Conservation (phyloP, 1,140 invertebrate species). For the Plodia interpunctella region DNA sequence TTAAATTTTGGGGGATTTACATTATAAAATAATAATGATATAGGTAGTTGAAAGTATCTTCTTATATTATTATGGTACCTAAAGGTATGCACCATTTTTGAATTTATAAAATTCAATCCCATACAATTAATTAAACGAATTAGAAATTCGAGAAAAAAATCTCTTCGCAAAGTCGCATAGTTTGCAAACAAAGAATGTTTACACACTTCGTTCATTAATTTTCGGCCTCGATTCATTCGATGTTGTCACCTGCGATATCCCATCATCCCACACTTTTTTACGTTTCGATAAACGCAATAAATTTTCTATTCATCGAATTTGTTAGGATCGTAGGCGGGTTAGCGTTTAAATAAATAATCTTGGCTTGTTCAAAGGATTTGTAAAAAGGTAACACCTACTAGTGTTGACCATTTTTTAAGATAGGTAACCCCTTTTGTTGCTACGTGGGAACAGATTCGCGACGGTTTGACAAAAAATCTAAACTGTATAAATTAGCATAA, state of each 20-base stretch:
- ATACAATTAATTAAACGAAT: too few relatives aligned
- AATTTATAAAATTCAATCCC: too few relatives aligned
- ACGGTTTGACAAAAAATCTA: neutral
- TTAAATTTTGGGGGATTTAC: too few relatives aligned
- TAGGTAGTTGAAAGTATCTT: too few relatives aligned
- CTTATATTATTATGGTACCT: too few relatives aligned
- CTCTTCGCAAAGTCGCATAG: neutral
- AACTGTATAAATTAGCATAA: too few relatives aligned
- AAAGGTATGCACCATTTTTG: too few relatives aligned
- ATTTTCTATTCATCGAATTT: slow-evolving; percentile 64
- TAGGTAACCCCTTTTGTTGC: slow-evolving; percentile 20
- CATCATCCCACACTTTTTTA: slow-evolving; percentile 30
- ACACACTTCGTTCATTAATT: slow-evolving; percentile 54
- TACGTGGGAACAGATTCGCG: slow-evolving; percentile 23
- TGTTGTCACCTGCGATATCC: slow-evolving; percentile 32
- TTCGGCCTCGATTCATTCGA: slow-evolving; percentile 29
- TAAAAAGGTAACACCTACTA: slow-evolving; percentile 28
- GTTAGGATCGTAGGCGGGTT: slow-evolving; percentile 60
- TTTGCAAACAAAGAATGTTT: slow-evolving; percentile 59
- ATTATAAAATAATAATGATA: too few relatives aligned
- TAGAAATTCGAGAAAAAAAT: neutral
- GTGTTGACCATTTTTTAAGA: slow-evolving; percentile 15
- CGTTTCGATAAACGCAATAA: slow-evolving; percentile 50
- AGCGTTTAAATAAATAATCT: slow-evolving; percentile 29
- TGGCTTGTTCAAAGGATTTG: slow-evolving; percentile 24